Evolutionary conservation across 2,797 vertebrate genomes (phyloP).

Genomic region (Hippoglossus hippoglossus): DNA sequence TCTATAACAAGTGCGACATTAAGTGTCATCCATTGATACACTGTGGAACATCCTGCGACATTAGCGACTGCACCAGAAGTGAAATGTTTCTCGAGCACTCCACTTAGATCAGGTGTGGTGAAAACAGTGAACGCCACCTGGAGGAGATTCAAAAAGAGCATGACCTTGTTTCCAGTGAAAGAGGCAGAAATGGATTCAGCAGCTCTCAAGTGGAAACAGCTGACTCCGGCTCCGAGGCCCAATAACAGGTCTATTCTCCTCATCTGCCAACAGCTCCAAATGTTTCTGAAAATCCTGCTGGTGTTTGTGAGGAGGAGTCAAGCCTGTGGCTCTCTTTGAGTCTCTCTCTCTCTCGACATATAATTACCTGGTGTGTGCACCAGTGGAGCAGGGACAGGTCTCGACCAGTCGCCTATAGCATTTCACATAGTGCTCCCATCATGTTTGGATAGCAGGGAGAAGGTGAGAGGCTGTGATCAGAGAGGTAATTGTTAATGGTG

Average conservation of each 20-base stretch:
- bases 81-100: conserved; percentile 41
- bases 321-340: conserved; percentile 26
- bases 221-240: conserved; percentile 59
- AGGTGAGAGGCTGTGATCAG: neutral
- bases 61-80: conserved; percentile 29
- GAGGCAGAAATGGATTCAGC: conserved; percentile 66
- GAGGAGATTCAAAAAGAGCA: conserved; percentile 50
- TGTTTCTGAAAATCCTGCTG: conserved; percentile 41
- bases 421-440: conserved; percentile 19
- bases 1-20: conserved; percentile 15
- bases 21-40: conserved; percentile 21
- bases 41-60: conserved; percentile 19
- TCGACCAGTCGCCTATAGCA: conserved; percentile 34
- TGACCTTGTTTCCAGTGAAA: conserved; percentile 64
- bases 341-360: neutral
- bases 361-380: too few relatives aligned
- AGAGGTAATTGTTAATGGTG: neutral
- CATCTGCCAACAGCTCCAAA: conserved; percentile 51
- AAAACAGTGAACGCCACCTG: conserved; percentile 47
- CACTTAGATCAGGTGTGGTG: conserved; percentile 52
- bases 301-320: conserved; percentile 56
- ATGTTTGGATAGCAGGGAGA: neutral
- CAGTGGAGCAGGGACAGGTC: conserved; percentile 11
- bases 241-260: conserved; percentile 62
- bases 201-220: conserved; percentile 70